These are phyloP conservation scores for Rhinella marina DNA, from an alignment of 2,797 vertebrate species.

Conservation along the genomic window DNA sequence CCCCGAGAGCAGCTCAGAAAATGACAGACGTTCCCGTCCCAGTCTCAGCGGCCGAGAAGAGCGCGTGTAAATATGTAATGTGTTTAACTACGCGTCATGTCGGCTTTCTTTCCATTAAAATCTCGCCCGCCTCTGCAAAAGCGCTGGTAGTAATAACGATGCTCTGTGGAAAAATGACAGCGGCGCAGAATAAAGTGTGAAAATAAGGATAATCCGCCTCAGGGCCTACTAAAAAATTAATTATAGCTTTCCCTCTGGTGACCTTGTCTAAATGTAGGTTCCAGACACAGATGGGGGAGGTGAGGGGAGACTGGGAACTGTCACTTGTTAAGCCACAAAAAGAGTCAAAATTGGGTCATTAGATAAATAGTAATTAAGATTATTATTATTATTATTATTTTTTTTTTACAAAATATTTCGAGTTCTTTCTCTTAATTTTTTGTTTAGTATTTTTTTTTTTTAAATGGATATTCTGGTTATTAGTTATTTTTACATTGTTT, in stretches of 20 bases:
- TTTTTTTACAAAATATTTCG: too few species aligned
- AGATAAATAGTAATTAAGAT: too few species aligned
- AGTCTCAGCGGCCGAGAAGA: background rate
- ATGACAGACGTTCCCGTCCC: constrained; percentile 36
- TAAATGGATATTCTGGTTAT: too few species aligned
- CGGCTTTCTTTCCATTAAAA: constrained; percentile 40
- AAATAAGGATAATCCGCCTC: constrained; percentile 30
- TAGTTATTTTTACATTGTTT: too few species aligned
- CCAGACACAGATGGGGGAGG: constrained; percentile 1
- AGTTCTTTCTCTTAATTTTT: too few species aligned
- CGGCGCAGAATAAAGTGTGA: constrained; percentile 32
- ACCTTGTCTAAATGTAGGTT: constrained; percentile 53
- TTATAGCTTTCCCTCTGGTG: constrained; percentile 48
- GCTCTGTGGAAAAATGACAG: constrained; percentile 33
- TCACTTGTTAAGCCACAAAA: background rate
- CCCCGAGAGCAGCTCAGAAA: constrained; percentile 70
- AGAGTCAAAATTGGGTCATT: background rate
- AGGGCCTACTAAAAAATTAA: constrained; percentile 62
- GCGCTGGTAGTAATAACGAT: background rate
- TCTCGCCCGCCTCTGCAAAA: constrained; percentile 12
- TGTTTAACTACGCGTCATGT: constrained; percentile 12
- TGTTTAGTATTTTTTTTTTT: too few species aligned
- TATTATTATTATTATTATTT: too few species aligned
- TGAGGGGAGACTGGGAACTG: background rate
- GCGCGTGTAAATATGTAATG: constrained; percentile 31